A percentile compares a stretch with the other conserved stretches of the same genome.
Evolutionary conservation across 2,888 invertebrate species (phyloP).

Genomic region (Nebria brevicollis): DNA sequence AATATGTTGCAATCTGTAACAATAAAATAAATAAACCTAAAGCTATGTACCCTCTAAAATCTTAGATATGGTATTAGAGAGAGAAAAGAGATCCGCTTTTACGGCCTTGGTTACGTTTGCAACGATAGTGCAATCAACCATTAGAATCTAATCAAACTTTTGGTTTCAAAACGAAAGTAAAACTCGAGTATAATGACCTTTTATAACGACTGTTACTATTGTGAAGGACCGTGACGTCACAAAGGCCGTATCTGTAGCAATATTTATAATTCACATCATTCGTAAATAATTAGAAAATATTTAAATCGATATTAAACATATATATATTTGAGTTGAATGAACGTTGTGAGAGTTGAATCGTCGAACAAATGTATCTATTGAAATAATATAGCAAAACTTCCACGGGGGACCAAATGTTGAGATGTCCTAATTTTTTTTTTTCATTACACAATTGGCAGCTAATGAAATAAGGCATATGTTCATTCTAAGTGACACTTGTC

Average conservation of each 20-base stretch:
- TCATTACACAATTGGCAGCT: not conserved
- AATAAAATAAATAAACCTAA: too few species aligned
- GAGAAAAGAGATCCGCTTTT: too few species aligned
- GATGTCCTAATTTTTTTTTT: not conserved
- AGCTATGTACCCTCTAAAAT: too few species aligned
- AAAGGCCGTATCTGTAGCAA: slow-evolving; percentile 28
- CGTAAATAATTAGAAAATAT: too few species aligned
- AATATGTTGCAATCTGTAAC: too few species aligned
- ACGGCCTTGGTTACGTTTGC: not conserved
- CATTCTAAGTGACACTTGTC: not conserved
- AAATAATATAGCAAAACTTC: not conserved
- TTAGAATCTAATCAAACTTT: not conserved
- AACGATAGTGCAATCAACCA: not conserved
- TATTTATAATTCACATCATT: too few species aligned
- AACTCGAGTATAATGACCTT: not conserved
- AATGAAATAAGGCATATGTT: slow-evolving; percentile 1
- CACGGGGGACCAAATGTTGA: not conserved
- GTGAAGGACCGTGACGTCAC: slow-evolving; percentile 32
- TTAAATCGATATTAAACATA: too few species aligned
- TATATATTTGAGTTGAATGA: too few species aligned
- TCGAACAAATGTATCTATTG: not conserved
- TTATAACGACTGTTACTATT: not conserved
- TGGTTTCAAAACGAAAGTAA: not conserved
- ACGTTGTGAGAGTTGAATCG: not conserved
- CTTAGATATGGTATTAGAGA: too few species aligned